Conservation (phyloP, 2,888 invertebrate species). For the Thera britannica region DNA sequence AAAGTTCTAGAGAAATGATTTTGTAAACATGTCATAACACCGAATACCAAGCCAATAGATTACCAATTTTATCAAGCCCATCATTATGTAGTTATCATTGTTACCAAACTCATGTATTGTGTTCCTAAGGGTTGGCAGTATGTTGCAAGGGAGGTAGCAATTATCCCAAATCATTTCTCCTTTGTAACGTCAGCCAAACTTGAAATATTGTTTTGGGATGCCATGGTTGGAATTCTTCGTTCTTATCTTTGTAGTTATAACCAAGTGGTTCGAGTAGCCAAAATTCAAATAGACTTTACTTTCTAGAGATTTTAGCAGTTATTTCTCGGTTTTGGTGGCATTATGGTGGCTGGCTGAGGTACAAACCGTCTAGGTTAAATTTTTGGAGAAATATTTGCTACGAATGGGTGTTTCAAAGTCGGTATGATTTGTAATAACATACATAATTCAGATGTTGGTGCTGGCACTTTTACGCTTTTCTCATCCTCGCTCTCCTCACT, state of each 20-base stretch:
- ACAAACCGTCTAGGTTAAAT: no score
- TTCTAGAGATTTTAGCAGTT: background rate
- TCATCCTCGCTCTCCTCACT: no score
- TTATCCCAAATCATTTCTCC: conserved; percentile 36
- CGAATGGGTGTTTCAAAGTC: no score
- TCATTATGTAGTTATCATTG: conserved; percentile 19
- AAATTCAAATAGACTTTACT: conserved; percentile 4
- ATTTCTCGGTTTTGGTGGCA: no score
- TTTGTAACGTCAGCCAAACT: conserved; percentile 25
- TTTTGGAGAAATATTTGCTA: no score
- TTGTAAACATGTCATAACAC: no score
- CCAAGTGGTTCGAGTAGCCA: background rate
- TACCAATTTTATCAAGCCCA: conserved; percentile 3
- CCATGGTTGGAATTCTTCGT: conserved; percentile 1
- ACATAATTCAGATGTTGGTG: no score
- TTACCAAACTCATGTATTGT: conserved; percentile 33
- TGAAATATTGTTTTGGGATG: conserved; percentile 21
- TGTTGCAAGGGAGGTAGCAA: conserved; percentile 36
- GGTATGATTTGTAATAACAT: no score
- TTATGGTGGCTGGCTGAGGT: no score
- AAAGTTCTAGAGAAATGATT: no score
- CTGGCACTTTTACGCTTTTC: no score
- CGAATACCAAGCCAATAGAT: background rate
- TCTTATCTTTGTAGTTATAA: conserved; percentile 8
- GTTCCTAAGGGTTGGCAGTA: conserved; percentile 30